Conservation (phyloP, 2,888 invertebrate species). For the Chrysomela aeneicollis region DNA sequence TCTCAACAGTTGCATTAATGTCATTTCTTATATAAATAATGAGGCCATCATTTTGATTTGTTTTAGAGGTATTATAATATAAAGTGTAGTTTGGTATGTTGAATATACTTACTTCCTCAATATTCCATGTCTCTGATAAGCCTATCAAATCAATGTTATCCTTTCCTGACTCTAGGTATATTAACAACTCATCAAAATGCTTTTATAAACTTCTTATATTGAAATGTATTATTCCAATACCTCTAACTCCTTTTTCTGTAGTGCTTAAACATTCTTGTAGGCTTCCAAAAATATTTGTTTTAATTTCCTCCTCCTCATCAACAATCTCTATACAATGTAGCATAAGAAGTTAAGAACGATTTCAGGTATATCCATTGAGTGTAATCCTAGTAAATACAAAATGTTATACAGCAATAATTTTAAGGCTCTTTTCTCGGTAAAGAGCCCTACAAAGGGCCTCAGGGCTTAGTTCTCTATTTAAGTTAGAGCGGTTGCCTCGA, state of each 20-base stretch:
- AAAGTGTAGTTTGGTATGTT: neutral
- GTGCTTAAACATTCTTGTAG: neutral
- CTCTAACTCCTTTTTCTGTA: neutral
- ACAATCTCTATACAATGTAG: slow-evolving; percentile 2
- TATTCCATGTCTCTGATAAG: neutral
- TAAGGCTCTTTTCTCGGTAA: too few relatives aligned
- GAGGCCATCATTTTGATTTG: neutral
- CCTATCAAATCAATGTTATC: neutral
- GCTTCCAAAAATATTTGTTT: neutral
- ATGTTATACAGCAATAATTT: too few relatives aligned
- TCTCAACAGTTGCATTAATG: neutral
- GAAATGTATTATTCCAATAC: slow-evolving; percentile 12
- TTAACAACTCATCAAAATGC: slow-evolving; percentile 4
- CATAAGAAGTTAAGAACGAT: neutral
- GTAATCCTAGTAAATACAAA: slow-evolving; percentile 6
- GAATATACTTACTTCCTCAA: too few relatives aligned
- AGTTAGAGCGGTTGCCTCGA: too few relatives aligned
- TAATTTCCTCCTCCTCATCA: slow-evolving; percentile 8
- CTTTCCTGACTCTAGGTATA: slow-evolving; percentile 10
- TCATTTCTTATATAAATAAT: neutral
- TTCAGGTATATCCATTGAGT: too few relatives aligned
- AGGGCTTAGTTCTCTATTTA: too few relatives aligned
- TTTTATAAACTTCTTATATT: slow-evolving; percentile 8
- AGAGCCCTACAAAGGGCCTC: too few relatives aligned
- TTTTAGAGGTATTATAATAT: slow-evolving; percentile 3